These are phyloP conservation scores for Antennarius maculatus DNA, from an alignment of 2,797 vertebrate species.

Conservation along the genomic window DNA sequence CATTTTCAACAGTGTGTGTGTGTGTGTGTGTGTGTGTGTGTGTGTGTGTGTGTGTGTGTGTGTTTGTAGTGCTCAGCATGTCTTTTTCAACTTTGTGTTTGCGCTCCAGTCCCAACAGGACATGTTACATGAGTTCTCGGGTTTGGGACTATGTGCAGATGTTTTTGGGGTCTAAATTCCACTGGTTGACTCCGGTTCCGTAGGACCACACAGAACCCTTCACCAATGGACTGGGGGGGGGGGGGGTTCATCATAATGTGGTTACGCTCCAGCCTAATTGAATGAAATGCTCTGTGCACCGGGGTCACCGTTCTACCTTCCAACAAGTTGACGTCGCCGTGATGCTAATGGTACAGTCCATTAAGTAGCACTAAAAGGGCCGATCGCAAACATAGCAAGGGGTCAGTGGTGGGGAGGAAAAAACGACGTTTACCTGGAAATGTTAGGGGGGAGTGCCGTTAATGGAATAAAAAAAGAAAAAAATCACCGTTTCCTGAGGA, in stretches of 20 bases:
- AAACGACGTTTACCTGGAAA: conserved; percentile 19
- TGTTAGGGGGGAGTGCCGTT: conserved; percentile 3
- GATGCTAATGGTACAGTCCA: conserved; percentile 53
- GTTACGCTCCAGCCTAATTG: conserved; percentile 62
- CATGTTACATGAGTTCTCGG: conserved; percentile 3
- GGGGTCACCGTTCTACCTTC: conserved; percentile 44
- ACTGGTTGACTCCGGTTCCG: conserved; percentile 10
- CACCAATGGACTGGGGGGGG: conserved; percentile 35
- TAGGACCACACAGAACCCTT: conserved; percentile 19
- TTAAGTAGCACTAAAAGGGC: conserved; percentile 54
- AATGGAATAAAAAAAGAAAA: conserved; percentile 4
- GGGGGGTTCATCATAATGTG: conserved; percentile 41
- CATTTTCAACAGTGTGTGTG: conserved; percentile 31
- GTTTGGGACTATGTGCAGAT: conserved; percentile 6
- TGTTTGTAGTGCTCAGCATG: conserved; percentile 6
- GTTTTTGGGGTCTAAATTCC: conserved; percentile 4
- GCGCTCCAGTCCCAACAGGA: conserved; percentile 16
- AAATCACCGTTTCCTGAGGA: conserved; percentile 7
- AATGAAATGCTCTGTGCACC: conserved; percentile 52
- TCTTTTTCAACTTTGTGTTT: conserved; percentile 27
- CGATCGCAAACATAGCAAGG: conserved; percentile 15
- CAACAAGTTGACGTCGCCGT: conserved; percentile 1
- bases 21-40: background rate
- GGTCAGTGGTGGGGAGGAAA: conserved; percentile 1
- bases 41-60: conserved; percentile 26